These are phyloP conservation scores for Varecia variegata DNA, from an alignment of 2,797 vertebrate species.

Conservation along the genomic window DNA sequence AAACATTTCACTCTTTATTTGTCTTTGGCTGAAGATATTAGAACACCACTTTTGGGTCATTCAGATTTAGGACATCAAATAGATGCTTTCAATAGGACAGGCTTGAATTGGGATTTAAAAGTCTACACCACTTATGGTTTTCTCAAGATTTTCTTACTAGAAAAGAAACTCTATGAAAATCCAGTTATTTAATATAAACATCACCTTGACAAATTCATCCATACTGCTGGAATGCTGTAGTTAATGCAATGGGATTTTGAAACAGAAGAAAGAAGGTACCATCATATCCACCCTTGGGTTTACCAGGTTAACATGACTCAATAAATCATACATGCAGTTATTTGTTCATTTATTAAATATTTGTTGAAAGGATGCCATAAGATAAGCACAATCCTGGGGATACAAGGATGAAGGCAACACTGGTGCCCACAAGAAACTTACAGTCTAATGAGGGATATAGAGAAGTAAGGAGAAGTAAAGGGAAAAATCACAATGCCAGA, in stretches of 20 bases:
- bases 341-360: constrained; percentile 31
- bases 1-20: constrained; percentile 45
- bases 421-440: background rate
- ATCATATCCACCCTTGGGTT: background rate
- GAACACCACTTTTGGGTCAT: background rate
- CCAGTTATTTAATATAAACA: background rate
- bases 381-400: background rate
- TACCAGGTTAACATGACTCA: background rate
- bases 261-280: background rate
- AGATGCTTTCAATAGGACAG: background rate
- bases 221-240: background rate
- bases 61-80: background rate
- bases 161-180: constrained; percentile 40
- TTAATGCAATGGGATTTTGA: background rate
- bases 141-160: background rate
- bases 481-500: background rate
- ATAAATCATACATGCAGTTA: background rate
- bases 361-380: background rate
- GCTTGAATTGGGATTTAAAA: constrained; percentile 40
- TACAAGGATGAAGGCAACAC: background rate
- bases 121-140: background rate
- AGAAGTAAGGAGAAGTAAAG: background rate
- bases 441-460: background rate
- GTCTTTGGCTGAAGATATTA: constrained; percentile 35
- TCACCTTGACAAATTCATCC: constrained; percentile 6